Base-by-base conservation (phyloP, 1,140 invertebrate genomes). In the Zaprionus davidi region DNA sequence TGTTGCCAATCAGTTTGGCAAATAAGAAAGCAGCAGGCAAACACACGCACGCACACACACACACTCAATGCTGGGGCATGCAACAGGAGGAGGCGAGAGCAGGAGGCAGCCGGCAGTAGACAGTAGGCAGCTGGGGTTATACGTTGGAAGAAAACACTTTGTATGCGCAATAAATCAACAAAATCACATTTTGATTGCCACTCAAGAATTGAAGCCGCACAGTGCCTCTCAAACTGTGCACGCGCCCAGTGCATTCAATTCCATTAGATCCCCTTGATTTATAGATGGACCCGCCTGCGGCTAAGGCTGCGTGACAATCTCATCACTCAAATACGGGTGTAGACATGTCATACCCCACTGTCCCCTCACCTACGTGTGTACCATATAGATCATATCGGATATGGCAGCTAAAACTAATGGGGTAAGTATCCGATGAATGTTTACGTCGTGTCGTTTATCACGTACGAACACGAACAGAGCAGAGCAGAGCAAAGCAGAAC, bases 101-200 rank as follows among this genome's bases (percentile, higher is more conserved):
- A 31, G 3, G 31, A 7, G 26, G 26, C 26, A 28, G 6, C 26
- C 5, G 38, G 2, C 38, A n/a, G 41, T 17, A 46, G n/a, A 17
- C n/a, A n/a, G 41, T 44, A 7, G 36, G 36, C 36, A 13, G 36
- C 36, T 44, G 38, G 38, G 38, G 13, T 44, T 17, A 6, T 7
- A 15, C 31, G 26, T 49, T 1, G 7, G 20, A 20, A 17, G 15
- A n/a, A 57, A n/a, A 59, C 36, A 26, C 31, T 46, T 59, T 69
- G 74, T 72, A 67, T 72, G 41, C 63, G 49, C 46, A 72, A 76
- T 76, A 72, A 67, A 62, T 76, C 70, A 72, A 24, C 20, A 36
- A 72, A 67, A 76, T 76, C 70, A 57, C 62, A 76, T 56, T 70
- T 76, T 76, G 74, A 76, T 72, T 56, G 74, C 55, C 46, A 58